Evolutionary conservation across 2,113 vertebrate species (phyloP).

Genomic region (Baryphthengus martii): DNA sequence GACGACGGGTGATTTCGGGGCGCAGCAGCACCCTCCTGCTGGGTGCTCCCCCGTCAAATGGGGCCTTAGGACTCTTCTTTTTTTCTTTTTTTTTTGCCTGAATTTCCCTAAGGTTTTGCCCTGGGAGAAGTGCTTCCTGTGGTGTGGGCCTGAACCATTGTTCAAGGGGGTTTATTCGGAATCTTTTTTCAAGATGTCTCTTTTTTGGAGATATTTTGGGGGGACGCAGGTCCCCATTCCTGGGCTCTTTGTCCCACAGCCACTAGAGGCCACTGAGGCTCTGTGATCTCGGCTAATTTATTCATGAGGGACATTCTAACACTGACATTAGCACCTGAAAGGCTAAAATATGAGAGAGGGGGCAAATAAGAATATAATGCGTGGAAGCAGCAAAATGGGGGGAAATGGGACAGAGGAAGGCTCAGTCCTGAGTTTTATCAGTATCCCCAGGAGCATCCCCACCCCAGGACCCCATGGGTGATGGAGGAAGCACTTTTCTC

Average conservation of each 20-base stretch:
- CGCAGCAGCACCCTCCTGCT: neutral
- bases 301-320: neutral
- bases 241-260: constrained; percentile 38
- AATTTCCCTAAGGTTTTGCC: fast-evolving
- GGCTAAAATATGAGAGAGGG: fast-evolving
- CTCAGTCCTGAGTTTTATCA: fast-evolving
- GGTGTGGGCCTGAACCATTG: fast-evolving
- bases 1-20: neutral
- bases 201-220: neutral
- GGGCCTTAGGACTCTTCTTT: neutral
- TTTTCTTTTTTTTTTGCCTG: neutral
- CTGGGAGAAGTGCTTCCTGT: fast-evolving
- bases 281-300: neutral
- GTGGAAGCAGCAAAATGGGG: fast-evolving
- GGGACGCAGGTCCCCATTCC: neutral
- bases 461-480: fast-evolving
- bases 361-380: neutral
- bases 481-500: neutral
- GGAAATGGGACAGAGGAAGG: neutral
- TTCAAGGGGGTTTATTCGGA: neutral
- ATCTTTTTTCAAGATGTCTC: neutral
- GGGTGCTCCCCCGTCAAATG: neutral
- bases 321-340: fast-evolving
- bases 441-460: neutral
- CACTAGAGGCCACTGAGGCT: constrained; percentile 70